Conservation (phyloP, 2,113 vertebrate species). For the Mustela lutreola region DNA sequence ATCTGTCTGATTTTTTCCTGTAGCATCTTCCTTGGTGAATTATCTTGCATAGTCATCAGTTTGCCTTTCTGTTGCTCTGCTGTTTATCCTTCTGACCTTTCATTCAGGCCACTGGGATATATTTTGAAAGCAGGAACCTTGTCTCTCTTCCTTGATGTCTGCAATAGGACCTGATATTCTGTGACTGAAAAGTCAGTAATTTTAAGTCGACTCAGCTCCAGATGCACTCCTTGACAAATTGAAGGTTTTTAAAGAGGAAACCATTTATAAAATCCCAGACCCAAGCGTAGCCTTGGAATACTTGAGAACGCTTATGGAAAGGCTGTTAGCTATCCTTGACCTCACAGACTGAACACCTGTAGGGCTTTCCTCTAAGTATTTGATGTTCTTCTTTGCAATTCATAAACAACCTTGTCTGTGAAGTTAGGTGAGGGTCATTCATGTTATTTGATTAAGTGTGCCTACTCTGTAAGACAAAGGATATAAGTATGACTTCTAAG, state of each 20-base stretch:
- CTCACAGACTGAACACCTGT: not conserved
- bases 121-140: not conserved
- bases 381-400: not conserved
- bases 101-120: not conserved
- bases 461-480: not conserved
- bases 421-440: not conserved
- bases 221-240: not conserved
- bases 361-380: not conserved
- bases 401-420: not conserved
- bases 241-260: constrained; percentile 26
- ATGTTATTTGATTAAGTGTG: not conserved
- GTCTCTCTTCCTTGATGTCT: not conserved
- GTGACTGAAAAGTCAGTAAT: not conserved
- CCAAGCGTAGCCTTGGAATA: not conserved
- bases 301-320: not conserved
- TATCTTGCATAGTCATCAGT: not conserved
- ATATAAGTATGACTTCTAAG: not conserved
- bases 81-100: not conserved
- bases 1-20: not conserved
- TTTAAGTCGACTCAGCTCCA: not conserved
- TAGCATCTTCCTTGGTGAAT: not conserved
- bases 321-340: not conserved
- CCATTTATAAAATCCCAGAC: not conserved
- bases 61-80: not conserved
- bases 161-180: not conserved